Conservation (phyloP, 2,888 invertebrate species). For the Lycophotia porphyrea region DNA sequence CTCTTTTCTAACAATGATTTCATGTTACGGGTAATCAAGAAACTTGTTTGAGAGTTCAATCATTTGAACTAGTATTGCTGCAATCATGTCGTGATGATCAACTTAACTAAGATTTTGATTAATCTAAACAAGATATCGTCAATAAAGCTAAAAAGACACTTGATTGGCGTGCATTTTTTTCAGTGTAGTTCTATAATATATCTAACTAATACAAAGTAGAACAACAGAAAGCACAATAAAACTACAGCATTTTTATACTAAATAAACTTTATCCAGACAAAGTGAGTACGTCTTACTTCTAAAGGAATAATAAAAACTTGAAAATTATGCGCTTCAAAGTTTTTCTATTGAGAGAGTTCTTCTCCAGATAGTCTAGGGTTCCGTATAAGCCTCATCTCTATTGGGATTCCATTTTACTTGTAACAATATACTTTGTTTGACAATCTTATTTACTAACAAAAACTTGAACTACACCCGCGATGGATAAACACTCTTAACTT, state of each 20-base stretch:
- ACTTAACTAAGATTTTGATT: too few species aligned
- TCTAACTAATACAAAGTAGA: slow-evolving; percentile 3
- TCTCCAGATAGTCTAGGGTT: slow-evolving; percentile 61
- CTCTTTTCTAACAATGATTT: too few species aligned
- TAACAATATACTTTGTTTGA: slow-evolving; percentile 35
- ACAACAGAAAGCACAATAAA: slow-evolving; percentile 32
- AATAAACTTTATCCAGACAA: slow-evolving; percentile 59
- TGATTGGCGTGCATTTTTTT: too few species aligned
- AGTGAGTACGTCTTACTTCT: slow-evolving; percentile 52
- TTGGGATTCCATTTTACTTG: slow-evolving; percentile 57
- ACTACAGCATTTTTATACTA: slow-evolving; percentile 47
- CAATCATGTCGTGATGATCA: too few species aligned
- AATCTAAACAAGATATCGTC: too few species aligned
- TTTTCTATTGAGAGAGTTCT: slow-evolving; percentile 67
- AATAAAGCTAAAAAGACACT: too few species aligned
- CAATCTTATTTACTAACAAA: slow-evolving; percentile 34
- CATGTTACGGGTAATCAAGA: too few species aligned
- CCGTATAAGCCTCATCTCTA: slow-evolving; percentile 59
- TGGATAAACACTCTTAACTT: not conserved
- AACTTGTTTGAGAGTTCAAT: too few species aligned
- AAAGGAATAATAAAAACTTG: slow-evolving; percentile 69
- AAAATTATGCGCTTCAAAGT: slow-evolving; percentile 72
- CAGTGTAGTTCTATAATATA: too few species aligned
- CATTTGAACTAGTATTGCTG: too few species aligned
- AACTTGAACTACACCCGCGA: not conserved